phyloP scores from a whole-genome alignment of 2,113 vertebrate genomes.

The Numenius arquata region DNA sequence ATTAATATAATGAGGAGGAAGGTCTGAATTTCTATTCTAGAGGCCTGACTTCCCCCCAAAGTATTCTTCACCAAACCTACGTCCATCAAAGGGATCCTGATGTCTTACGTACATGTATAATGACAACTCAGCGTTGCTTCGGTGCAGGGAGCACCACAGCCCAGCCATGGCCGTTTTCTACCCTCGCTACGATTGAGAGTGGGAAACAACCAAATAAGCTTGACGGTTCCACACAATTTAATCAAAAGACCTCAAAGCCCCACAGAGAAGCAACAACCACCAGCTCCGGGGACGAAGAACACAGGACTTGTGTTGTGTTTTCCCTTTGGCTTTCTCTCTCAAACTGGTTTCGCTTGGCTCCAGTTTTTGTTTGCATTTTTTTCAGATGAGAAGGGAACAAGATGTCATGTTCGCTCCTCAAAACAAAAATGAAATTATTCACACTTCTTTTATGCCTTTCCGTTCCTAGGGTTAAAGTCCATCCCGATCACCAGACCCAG shows the following conservation, averaged over 20 bases:
- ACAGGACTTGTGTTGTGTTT: conserved; percentile 7
- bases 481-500: neutral
- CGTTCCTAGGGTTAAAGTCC: neutral
- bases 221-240: neutral
- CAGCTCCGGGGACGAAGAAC: neutral
- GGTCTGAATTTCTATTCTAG: neutral
- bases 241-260: conserved; percentile 24
- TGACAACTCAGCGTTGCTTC: neutral
- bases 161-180: neutral
- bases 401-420: conserved; percentile 27
- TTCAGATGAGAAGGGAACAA: conserved; percentile 43
- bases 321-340: conserved; percentile 29
- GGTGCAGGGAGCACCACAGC: neutral
- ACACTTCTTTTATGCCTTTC: conserved; percentile 9
- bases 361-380: conserved; percentile 61
- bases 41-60: neutral
- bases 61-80: neutral
- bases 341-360: conserved; percentile 41
- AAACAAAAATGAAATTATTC: conserved; percentile 44
- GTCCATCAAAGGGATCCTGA: neutral
- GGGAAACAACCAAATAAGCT: neutral
- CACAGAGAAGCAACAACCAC: neutral
- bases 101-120: fast-evolving
- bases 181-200: neutral
- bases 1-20: neutral